Evolutionary conservation across 2,888 invertebrate genomes (phyloP).

Genomic region (Lithophane semibrunnea): DNA sequence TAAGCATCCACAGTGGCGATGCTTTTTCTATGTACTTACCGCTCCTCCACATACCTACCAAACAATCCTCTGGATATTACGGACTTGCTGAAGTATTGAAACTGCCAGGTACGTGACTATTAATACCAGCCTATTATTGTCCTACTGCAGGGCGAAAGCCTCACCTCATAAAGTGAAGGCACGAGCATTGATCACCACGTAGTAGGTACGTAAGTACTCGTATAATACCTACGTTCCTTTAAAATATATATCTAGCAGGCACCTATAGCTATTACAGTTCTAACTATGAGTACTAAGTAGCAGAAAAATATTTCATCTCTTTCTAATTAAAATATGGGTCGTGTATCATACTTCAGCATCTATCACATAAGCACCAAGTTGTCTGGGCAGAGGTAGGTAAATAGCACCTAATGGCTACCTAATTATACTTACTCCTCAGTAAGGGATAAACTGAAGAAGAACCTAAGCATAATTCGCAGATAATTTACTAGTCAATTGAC

Average conservation of each 20-base stretch:
- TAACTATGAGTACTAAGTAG: background rate
- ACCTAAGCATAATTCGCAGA: background rate
- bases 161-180: background rate
- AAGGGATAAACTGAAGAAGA: background rate
- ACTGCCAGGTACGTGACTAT: slow-evolving; percentile 75
- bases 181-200: background rate
- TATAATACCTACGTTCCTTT: background rate
- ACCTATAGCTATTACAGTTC: background rate
- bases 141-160: background rate
- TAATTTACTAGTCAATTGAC: background rate
- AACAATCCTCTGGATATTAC: slow-evolving; percentile 90
- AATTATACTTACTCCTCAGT: background rate
- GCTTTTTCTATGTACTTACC: slow-evolving; percentile 85
- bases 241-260: background rate
- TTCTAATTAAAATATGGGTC: background rate
- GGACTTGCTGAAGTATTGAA: slow-evolving; percentile 90
- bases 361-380: background rate
- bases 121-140: background rate
- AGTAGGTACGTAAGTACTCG: background rate
- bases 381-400: background rate
- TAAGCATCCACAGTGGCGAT: slow-evolving; percentile 91
- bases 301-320: background rate
- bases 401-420: background rate
- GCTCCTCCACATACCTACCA: slow-evolving; percentile 92
- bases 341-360: background rate